A percentile compares a stretch with the other conserved stretches of the same genome.
phyloP scores from a whole-genome alignment of 2,113 vertebrate genomes.

The Mobula birostris region DNA sequence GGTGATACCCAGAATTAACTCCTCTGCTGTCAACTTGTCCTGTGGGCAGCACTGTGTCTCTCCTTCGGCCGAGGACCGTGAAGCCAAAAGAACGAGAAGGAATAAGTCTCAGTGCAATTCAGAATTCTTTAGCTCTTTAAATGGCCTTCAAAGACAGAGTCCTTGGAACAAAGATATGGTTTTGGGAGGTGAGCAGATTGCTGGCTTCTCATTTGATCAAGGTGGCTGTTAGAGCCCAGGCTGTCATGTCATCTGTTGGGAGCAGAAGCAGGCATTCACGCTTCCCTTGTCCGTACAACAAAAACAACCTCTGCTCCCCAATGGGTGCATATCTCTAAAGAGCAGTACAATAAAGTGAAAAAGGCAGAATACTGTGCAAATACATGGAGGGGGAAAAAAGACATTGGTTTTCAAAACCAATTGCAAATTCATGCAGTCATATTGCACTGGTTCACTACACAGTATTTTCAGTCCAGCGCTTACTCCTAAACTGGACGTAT shows the following conservation, averaged over 20 bases:
- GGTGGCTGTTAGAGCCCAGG: neutral
- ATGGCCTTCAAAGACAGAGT: constrained; percentile 60
- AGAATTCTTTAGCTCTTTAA: neutral
- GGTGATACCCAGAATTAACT: neutral
- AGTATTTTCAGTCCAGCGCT: neutral
- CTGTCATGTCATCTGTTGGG: constrained; percentile 39
- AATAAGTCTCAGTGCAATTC: neutral
- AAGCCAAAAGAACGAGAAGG: neutral
- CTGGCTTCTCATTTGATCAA: too few relatives aligned
- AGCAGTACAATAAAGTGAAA: neutral
- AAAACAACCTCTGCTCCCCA: neutral
- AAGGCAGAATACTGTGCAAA: neutral
- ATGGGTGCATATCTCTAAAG: neutral
- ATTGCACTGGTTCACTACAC: neutral
- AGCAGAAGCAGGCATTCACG: constrained; percentile 39
- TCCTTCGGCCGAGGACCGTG: neutral
- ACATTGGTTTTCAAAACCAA: too few relatives aligned
- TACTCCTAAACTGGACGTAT: neutral
- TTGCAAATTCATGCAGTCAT: neutral
- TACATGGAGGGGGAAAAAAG: neutral
- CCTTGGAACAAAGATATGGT: constrained; percentile 57
- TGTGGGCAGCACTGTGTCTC: neutral
- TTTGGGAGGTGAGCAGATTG: neutral
- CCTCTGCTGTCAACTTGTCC: neutral
- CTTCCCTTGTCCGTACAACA: constrained; percentile 43